These are phyloP conservation scores for Drosophila phalerata DNA, from an alignment of 2,888 invertebrate genomes.

Conservation along the genomic window DNA sequence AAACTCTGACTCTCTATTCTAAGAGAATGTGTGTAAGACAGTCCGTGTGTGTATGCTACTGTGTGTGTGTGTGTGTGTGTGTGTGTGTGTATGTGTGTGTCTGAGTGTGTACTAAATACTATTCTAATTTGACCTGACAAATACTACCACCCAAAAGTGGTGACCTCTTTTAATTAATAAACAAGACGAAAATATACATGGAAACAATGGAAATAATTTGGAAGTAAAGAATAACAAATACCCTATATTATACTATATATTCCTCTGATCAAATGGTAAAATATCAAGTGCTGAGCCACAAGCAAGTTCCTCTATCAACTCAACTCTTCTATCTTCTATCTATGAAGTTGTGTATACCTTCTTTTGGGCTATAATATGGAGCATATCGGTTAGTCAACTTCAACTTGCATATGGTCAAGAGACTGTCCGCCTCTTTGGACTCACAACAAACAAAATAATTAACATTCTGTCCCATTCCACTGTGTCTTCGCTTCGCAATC, in stretches of 20 bases:
- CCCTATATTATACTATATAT: not conserved
- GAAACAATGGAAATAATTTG: not conserved
- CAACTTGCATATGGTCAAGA: not conserved
- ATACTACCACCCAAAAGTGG: constrained; percentile 35
- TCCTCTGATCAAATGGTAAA: not conserved
- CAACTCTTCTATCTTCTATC: not conserved
- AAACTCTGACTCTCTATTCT: constrained; percentile 8
- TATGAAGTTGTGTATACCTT: not conserved
- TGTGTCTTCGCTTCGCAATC: not conserved
- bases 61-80: no score
- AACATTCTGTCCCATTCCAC: not conserved
- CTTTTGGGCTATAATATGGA: not conserved
- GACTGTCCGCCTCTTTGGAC: not conserved
- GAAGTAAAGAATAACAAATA: not conserved
- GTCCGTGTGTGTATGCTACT: not conserved
- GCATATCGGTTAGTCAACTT: not conserved
- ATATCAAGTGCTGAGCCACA: not conserved
- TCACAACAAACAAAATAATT: constrained; percentile 7
- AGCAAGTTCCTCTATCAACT: not conserved
- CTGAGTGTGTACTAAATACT: constrained; percentile 26
- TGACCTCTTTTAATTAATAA: constrained; percentile 64
- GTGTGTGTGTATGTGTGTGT: constrained; percentile 2
- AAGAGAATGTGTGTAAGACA: not conserved
- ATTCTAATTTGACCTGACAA: constrained; percentile 49
- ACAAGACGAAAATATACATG: constrained; percentile 3